Evolutionary conservation across 92 coral and sea anemone genomes (phyloP), one percentile per base, ranked within the genome.

Genomic region (Phymanthus crucifer): DNA sequence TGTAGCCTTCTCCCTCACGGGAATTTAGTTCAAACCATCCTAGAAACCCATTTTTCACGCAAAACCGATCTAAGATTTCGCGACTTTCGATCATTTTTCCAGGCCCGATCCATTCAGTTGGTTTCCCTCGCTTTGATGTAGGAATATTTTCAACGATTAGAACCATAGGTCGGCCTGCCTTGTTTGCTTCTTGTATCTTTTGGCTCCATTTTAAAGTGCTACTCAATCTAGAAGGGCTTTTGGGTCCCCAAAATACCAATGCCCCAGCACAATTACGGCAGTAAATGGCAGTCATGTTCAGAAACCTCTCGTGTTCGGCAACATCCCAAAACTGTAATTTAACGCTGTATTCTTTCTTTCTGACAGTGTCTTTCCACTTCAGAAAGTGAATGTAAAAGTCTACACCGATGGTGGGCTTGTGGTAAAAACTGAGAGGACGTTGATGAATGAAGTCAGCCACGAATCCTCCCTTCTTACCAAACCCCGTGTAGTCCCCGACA

Each of bases 251-350:
- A 83, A 92, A 92, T 46, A 92, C 94, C 3, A 92, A 81, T 24
- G 97, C 91, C 2, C 97, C 97, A 21, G 90, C 86, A n/a, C 94
- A 92, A 46, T 88, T 92, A 40, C 94, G 91, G 75, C 97, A 92
- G 43, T 90, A 92, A 37, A 92, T 89, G 24, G 61, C 78, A 8
- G 97, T 92, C 97, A 92, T 92, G 69, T 92, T 92, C 23, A 92
- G 86, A 87, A 92, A 92, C 17, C 97, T 84, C 36, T 92, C 97
- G 61, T 92, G 97, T 58, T 92, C 97, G 58, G 97, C 97, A 21
- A 92, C 91, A 81, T 92, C 97, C 97, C 97, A 92, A 79, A 92
- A 92, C 78, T 92, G 97, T 33, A 92, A 87, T 64, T 92, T 92
- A 40, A 92, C 97, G 10, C 87, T 78, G 27, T 66, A 68, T 40